phyloP scores from a whole-genome alignment of 2,888 invertebrate species.

The Candidula unifasciata region DNA sequence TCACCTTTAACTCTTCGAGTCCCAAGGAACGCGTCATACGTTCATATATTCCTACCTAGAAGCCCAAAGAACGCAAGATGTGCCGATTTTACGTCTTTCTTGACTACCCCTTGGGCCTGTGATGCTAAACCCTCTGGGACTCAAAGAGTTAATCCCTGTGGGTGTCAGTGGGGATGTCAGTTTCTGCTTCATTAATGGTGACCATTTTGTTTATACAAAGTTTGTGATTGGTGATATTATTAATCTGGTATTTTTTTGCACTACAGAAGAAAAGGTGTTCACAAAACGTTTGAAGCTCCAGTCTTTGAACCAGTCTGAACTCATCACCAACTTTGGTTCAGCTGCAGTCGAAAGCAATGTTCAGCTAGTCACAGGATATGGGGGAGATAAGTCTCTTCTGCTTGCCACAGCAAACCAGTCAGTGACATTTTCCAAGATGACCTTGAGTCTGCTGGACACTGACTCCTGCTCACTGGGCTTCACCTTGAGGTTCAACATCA shows the following conservation, averaged over 20 bases:
- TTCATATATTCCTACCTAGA: too few species aligned
- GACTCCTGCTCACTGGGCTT: constrained; percentile 55
- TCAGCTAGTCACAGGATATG: constrained; percentile 52
- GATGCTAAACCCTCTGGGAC: too few species aligned
- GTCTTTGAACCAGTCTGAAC: background rate
- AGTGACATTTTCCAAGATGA: constrained; percentile 40
- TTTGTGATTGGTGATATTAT: too few species aligned
- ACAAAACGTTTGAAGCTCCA: constrained; percentile 37
- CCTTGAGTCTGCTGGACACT: constrained; percentile 56
- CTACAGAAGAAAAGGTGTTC: background rate
- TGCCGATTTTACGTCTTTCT: too few species aligned
- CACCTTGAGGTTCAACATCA: constrained; percentile 55
- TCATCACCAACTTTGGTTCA: constrained; percentile 21
- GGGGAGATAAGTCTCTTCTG: constrained; percentile 51
- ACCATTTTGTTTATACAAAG: too few species aligned
- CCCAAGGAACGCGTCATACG: too few species aligned
- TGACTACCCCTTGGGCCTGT: too few species aligned
- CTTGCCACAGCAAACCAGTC: constrained; percentile 41
- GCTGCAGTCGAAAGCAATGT: constrained; percentile 29
- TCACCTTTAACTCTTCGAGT: too few species aligned
- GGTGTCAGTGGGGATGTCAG: too few species aligned
- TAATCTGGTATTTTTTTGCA: background rate
- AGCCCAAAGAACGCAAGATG: too few species aligned
- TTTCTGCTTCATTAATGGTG: too few species aligned
- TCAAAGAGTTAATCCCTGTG: too few species aligned